phyloP scores from a whole-genome alignment of 2,888 invertebrate species.

The Pinctada fucata region DNA sequence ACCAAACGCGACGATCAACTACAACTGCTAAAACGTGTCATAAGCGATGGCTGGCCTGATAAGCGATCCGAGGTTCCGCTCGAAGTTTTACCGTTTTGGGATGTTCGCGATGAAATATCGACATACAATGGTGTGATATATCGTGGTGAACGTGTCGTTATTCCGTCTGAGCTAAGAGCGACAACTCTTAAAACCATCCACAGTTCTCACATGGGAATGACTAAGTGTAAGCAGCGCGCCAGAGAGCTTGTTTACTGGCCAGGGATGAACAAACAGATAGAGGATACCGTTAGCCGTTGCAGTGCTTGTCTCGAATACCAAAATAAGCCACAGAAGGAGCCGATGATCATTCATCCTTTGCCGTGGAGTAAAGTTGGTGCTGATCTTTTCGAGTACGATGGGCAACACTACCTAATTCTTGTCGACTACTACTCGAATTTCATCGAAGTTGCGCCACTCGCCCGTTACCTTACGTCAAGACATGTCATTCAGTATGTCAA shows the following conservation, averaged over 20 bases:
- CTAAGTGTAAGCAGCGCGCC: conserved; percentile 33
- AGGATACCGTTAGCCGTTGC: conserved; percentile 28
- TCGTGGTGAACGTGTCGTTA: conserved; percentile 31
- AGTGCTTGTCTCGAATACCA: conserved; percentile 30
- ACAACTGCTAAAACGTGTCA: conserved; percentile 12
- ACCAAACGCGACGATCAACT: conserved; percentile 15
- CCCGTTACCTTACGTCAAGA: conserved; percentile 20
- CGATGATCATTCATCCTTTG: conserved; percentile 35
- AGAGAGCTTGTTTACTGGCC: conserved; percentile 40
- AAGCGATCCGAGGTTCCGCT: not conserved
- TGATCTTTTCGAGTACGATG: conserved; percentile 14
- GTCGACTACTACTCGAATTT: conserved; percentile 37
- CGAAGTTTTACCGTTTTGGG: conserved; percentile 15
- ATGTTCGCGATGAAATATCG: conserved; percentile 21
- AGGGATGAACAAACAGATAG: conserved; percentile 40
- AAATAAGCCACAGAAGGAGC: conserved; percentile 37
- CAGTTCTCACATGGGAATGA: conserved; percentile 29
- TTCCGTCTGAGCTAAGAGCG: conserved; percentile 26
- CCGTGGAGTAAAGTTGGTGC: conserved; percentile 35
- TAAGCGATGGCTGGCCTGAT: conserved; percentile 20
- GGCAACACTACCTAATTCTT: conserved; percentile 29
- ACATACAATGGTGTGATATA: conserved; percentile 34
- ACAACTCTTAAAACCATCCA: conserved; percentile 30
- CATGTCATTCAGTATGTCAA: conserved; percentile 31
- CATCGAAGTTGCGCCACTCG: conserved; percentile 25